Conservation (phyloP, 37 sponge, comb jelly and placozoan species). For the Bolinopsis microptera region DNA sequence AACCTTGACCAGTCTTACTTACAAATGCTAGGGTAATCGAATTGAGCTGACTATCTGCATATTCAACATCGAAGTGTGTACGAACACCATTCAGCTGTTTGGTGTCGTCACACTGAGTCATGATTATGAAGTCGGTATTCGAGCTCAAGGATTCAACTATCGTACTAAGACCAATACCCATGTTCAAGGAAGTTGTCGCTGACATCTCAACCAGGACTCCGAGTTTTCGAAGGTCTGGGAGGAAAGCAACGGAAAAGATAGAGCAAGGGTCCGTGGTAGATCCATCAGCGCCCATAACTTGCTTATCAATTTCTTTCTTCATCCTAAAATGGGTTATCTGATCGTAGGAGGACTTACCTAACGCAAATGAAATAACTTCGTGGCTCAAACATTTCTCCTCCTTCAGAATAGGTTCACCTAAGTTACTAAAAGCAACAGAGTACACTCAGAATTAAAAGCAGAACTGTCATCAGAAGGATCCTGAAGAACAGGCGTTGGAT, state of each 20-base stretch:
- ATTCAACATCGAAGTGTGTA: neutral
- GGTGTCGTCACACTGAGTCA: neutral
- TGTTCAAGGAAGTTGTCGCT: neutral
- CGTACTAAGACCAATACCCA: neutral
- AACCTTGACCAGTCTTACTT: neutral
- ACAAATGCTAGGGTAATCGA: neutral
- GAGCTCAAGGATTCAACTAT: neutral
- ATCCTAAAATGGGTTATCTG: neutral
- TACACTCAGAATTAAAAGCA: neutral
- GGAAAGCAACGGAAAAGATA: neutral
- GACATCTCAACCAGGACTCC: neutral
- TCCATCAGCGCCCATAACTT: neutral
- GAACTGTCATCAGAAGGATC: neutral
- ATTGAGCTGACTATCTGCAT: neutral
- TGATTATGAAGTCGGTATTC: neutral
- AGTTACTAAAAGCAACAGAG: neutral
- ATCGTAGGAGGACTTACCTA: neutral
- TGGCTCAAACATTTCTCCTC: neutral
- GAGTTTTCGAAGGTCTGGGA: neutral
- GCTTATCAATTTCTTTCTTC: neutral
- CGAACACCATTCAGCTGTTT: neutral
- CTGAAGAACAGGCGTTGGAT: neutral
- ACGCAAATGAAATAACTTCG: neutral
- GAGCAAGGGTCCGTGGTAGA: neutral
- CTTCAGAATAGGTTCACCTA: neutral